Base-by-base conservation (phyloP, 2,888 invertebrate species). In the Epistrophe grossulariae region DNA sequence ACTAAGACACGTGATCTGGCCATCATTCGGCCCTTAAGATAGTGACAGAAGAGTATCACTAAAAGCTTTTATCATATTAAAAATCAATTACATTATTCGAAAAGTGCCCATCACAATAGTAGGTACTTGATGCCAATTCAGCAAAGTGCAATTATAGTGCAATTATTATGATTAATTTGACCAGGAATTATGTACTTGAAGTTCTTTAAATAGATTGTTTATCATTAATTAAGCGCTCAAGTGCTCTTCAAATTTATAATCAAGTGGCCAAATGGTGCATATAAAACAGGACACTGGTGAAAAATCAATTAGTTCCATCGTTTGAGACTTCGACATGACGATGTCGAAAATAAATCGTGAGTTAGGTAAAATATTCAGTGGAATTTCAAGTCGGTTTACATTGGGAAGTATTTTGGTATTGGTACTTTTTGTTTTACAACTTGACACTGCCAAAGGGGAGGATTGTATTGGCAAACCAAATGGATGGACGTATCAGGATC, bases 401-500 rank as follows among this genome's bases (percentile, higher is more conserved):
- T n/a, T 55, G 28, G 66, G n/a, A 19, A 17, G 17, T 35, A 0
- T 72, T 17, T 24, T 82, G 9, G 8, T 43, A 31, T 28, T 45
- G 24, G 50, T 19, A 13, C 10, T 68, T 17, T 35, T 50, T 11
- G 35, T 40, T 5, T 8, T 2, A 24, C 35, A 38, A 31, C 4
- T 64, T 0, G 6, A 9, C 0, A 11, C 0, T 48, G 48, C 11
- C 9, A 45, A 38, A 38, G 66, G 11, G 11, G 15, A 17, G 8
- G n/a, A 0, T 0, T 89, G 89, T 77, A 31, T 24, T 38, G 80
- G 59, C 7, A 80, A 79, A 7, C 40, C 76, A 6, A 55, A 59
- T 31, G 88, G 87, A 10, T 81, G 59, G 38, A 81, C 77, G 19
- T n/a, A 79, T 31, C 62, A 84, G n/a, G 89, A 89, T 87, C 84